Evolutionary conservation across 1,140 invertebrate species (phyloP).

Genomic region (Euwallacea fornicatus): DNA sequence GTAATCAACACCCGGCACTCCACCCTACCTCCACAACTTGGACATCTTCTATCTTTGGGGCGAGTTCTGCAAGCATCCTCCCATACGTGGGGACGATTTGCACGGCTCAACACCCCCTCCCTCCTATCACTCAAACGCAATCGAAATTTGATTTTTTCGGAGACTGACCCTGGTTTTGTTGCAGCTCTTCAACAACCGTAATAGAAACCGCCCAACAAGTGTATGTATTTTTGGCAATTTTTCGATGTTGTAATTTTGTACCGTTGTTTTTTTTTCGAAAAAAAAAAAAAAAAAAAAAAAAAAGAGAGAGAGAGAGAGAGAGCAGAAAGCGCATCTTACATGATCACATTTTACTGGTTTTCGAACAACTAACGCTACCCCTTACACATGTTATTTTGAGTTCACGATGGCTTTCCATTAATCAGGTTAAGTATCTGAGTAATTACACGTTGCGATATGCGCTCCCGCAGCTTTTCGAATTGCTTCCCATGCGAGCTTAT

Average conservation of each 20-base stretch:
- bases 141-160: not conserved
- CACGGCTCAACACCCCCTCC: too few species aligned
- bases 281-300: conserved; percentile 11
- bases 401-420: too few species aligned
- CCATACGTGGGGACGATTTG: too few species aligned
- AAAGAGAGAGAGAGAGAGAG: not conserved
- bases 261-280: conserved; percentile 16
- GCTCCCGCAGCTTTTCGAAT: too few species aligned
- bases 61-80: too few species aligned
- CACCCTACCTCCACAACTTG: too few species aligned
- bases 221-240: conserved; percentile 37
- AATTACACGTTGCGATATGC: too few species aligned
- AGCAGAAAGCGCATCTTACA: not conserved
- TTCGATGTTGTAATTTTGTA: conserved; percentile 35
- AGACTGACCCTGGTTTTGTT: conserved; percentile 26
- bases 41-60: too few species aligned
- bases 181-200: conserved; percentile 32
- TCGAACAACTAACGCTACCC: not conserved
- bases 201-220: conserved; percentile 27
- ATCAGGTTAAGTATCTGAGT: too few species aligned
- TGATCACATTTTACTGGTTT: not conserved
- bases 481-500: too few species aligned
- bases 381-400: too few species aligned
- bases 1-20: too few species aligned
- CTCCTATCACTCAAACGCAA: not conserved